A percentile compares a stretch with the other conserved stretches of the same genome.
Conservation (phyloP, 2,113 vertebrate species). For the Oryzias curvinotus region DNA sequence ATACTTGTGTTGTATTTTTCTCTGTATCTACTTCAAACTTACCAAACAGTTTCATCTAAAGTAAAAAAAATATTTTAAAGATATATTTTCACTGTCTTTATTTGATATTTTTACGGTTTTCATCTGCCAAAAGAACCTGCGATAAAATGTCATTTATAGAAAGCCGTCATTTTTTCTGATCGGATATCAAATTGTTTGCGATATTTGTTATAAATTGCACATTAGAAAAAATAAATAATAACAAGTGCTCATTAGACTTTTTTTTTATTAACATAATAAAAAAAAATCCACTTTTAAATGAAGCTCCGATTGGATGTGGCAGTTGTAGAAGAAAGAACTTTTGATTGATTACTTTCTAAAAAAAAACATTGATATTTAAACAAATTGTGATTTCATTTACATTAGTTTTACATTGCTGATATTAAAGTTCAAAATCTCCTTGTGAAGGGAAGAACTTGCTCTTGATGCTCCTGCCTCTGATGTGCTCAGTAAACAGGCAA, state of each 20-base stretch:
- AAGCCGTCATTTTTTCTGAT: background rate
- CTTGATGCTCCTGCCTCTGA: no score
- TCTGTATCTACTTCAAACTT: conserved; percentile 61
- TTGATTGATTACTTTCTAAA: no score
- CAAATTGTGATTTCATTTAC: no score
- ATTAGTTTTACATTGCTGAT: no score
- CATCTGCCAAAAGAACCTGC: background rate
- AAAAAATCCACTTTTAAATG: background rate
- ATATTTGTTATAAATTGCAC: background rate
- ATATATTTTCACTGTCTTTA: conserved; percentile 1
- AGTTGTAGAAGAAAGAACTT: no score
- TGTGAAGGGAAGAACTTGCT: no score
- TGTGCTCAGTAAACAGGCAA: background rate
- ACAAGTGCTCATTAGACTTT: no score
- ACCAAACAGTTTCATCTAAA: conserved; percentile 52
- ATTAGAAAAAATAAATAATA: no score
- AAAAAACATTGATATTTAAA: no score
- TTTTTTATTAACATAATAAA: no score
- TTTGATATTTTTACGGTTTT: conserved; percentile 2
- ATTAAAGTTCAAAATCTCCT: no score
- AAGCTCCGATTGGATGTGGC: background rate
- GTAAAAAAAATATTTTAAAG: conserved; percentile 20
- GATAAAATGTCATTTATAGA: background rate
- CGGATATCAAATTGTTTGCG: background rate
- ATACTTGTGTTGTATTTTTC: conserved; percentile 38